Base-by-base conservation (phyloP, 2,113 vertebrate species). In the Phalacrocorax brasilianus region DNA sequence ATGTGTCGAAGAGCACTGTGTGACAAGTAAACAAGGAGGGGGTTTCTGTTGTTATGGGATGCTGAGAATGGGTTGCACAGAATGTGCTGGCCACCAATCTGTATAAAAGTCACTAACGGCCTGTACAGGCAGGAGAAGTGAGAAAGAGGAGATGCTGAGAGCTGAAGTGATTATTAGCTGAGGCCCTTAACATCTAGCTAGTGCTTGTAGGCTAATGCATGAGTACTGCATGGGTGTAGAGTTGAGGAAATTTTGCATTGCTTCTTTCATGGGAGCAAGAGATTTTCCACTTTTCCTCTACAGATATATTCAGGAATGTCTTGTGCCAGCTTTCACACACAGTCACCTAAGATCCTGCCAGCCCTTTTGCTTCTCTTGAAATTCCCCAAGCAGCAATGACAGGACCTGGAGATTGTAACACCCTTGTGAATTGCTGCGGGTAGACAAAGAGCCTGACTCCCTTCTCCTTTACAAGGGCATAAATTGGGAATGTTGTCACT, bases 261-360 rank as follows among this genome's bases (percentile, higher is more conserved):
- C 3, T 15, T 88, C 32, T 72, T 74, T 33, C 14, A 59, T 0
- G 0, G 4, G 14, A 74, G 18, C 0, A 1, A 84, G 45, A 68
- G 19, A 35, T 72, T 89, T 83, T 62, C 26, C 4, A 18, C 8
- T 20, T 93, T 85, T 71, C 23, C n/a, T 50, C 44, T 59, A 55
- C 13, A 19, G 15, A 24, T 50, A 38, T 42, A 24, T 47, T 59
- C 33, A 74, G 8, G 12, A 12, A 8, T 11, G 8, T 50, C 42
- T 81, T 76, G 12, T 61, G 26, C 4, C 63, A 85, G 27, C 12
- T 67, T 82, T 71, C 23, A 19, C 13, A 6, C 21, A 13, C 8
- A 53, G 8, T 7, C 26, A 49, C 23, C 42, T 22, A 80, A 67
- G 32, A 70, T 73, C n/a, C 35, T 56, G 9, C 16, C n/a, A 78